Evolutionary conservation across 2,113 vertebrate species (phyloP), one percentile per base, ranked within the genome.

Genomic region (Prionailurus bengalensis): DNA sequence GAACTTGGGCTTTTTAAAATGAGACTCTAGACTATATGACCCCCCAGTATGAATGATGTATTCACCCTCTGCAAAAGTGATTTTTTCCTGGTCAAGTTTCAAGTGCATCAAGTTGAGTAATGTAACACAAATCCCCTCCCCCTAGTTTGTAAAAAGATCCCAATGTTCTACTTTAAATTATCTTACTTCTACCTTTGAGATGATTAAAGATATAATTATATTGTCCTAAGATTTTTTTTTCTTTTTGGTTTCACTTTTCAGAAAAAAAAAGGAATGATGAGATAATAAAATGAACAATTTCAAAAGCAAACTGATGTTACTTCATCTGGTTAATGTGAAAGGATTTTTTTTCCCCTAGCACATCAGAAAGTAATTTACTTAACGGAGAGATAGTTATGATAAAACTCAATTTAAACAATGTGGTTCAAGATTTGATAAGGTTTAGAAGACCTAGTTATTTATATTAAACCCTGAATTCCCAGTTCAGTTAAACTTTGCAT

Each of bases 311-410:
- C 68, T 94, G 91, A 68, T 94, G 55, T 89, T 81, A 73, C 96
- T 97, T 97, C 82, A 76, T 96, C 95, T 97, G 89, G 89, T 76
- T 97, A 80, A 96, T 74, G 90, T 48, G 53, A 94, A 82, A 95
- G 85, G 68, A 93, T 63, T 91, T 66, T 76, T 76, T 70, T 42
- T 33, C 65, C 58, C 68, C 51, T 31, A n/a, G 93, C 94, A 97
- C 97, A 97, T 95, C 95, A 93, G 94, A 97, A 98, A 97, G 94
- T 93, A 96, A 97, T 97, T 98, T 98, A 98, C 96, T 97, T 97
- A 97, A 91, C 85, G 86, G 90, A 94, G 92, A 98, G 94, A 95
- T 98, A 97, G 96, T 94, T 81, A 94, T 86, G 97, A 98, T 97
- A 98, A 97, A 97, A 95, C 55, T 98, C 98, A 98, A 95, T 93